phyloP scores from a whole-genome alignment of 2,113 vertebrate genomes.

The Erpornis zantholeuca region DNA sequence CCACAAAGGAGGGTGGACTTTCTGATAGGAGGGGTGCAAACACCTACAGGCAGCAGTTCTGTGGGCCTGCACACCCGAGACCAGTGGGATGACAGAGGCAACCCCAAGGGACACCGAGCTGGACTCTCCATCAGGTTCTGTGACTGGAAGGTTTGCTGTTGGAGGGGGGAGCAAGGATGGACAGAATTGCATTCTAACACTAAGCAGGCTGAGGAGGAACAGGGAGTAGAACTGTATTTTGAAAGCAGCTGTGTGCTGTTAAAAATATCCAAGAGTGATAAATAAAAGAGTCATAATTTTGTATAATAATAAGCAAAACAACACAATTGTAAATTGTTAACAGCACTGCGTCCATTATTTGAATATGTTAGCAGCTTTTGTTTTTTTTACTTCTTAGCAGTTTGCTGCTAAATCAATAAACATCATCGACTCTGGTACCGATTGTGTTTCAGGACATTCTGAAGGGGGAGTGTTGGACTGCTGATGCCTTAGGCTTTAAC shows the following conservation, averaged over 20 bases:
- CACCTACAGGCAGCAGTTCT: neutral
- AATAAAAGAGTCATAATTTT: neutral
- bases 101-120: neutral
- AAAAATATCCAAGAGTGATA: neutral
- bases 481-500: too few relatives aligned
- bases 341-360: neutral
- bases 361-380: neutral
- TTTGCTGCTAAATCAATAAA: neutral
- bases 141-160: neutral
- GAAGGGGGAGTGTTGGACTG: neutral
- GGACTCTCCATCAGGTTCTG: neutral
- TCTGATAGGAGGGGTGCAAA: neutral
- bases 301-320: neutral
- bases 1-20: neutral
- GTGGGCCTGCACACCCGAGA: neutral
- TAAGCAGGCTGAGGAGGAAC: neutral
- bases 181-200: neutral
- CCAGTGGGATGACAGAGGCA: neutral
- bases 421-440: neutral
- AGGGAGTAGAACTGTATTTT: neutral
- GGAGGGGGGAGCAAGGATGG: neutral
- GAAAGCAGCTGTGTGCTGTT: neutral
- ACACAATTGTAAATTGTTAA: neutral
- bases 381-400: neutral
- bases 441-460: neutral